These are phyloP conservation scores for Apomyelois bistriatella DNA, from an alignment of 2,888 invertebrate species.

Conservation along the genomic window DNA sequence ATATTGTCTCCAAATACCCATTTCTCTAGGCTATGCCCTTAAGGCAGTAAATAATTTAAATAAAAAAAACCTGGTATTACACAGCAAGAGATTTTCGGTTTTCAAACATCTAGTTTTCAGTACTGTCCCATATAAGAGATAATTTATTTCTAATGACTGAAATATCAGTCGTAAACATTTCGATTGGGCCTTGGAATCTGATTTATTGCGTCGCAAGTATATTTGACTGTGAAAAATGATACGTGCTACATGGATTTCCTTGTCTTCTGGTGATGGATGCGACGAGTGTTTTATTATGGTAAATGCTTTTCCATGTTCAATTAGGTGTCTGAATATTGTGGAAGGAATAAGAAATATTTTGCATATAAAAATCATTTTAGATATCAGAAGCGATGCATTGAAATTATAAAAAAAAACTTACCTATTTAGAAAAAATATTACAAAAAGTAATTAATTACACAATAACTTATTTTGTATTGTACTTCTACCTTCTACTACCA, in stretches of 20 bases:
- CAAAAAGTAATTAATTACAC: no score
- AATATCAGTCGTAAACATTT: not conserved
- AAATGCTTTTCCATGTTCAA: constrained; percentile 11
- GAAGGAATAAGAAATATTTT: not conserved
- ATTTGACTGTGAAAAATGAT: constrained; percentile 36
- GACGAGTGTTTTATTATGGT: constrained; percentile 15
- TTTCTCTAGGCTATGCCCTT: no score
- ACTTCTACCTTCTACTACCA: no score
- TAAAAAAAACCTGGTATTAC: no score
- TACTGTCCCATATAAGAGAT: not conserved
- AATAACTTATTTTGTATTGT: no score
- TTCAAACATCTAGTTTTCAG: not conserved
- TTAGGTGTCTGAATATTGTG: not conserved
- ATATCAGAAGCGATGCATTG: no score
- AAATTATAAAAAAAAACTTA: no score
- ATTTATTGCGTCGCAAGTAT: constrained; percentile 30
- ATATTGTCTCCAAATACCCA: no score
- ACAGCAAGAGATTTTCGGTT: not conserved
- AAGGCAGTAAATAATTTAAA: no score
- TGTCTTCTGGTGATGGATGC: constrained; percentile 28
- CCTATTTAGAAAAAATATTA: no score
- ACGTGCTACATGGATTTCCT: constrained; percentile 31
- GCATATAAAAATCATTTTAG: not conserved
- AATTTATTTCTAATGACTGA: not conserved
- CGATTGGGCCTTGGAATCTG: constrained; percentile 11